These are phyloP conservation scores for Pemphredon lugubris DNA, from an alignment of 2,888 invertebrate species.

Conservation along the genomic window DNA sequence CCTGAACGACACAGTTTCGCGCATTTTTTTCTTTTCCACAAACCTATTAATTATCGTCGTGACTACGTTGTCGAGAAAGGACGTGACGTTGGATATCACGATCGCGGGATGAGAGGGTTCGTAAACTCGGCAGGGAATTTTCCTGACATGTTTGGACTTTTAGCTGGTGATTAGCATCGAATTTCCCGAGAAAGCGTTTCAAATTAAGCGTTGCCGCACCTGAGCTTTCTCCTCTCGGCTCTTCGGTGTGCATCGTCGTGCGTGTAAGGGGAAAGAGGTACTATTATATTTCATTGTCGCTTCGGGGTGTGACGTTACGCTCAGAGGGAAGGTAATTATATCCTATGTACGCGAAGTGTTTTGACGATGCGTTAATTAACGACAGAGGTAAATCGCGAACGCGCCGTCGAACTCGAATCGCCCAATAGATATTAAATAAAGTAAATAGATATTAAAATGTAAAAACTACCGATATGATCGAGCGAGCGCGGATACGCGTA, in stretches of 20 bases:
- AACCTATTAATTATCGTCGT: too few species aligned
- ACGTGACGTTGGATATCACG: too few species aligned
- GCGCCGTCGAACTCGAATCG: too few species aligned
- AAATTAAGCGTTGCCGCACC: slow-evolving; percentile 73
- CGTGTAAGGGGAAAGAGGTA: slow-evolving; percentile 28
- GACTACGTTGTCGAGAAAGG: too few species aligned
- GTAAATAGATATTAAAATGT: too few species aligned
- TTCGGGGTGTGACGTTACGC: slow-evolving; percentile 29
- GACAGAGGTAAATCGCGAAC: background rate
- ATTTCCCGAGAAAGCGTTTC: slow-evolving; percentile 71
- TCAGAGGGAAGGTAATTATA: slow-evolving; percentile 37
- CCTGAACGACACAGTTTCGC: too few species aligned
- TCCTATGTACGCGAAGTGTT: slow-evolving; percentile 16
- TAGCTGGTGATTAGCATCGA: slow-evolving; percentile 66
- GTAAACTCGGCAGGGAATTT: slow-evolving; percentile 32
- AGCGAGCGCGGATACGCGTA: too few species aligned
- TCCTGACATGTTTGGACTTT: slow-evolving; percentile 47
- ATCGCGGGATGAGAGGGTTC: slow-evolving; percentile 8
- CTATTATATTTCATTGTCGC: slow-evolving; percentile 56
- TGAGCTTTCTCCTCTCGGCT: slow-evolving; percentile 56
- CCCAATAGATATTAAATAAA: too few species aligned
- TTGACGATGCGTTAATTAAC: background rate
- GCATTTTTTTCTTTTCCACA: too few species aligned
- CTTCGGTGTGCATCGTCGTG: slow-evolving; percentile 34
- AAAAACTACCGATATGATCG: too few species aligned